phyloP scores from a whole-genome alignment of 2,113 vertebrate genomes.

The Cavia porcellus region DNA sequence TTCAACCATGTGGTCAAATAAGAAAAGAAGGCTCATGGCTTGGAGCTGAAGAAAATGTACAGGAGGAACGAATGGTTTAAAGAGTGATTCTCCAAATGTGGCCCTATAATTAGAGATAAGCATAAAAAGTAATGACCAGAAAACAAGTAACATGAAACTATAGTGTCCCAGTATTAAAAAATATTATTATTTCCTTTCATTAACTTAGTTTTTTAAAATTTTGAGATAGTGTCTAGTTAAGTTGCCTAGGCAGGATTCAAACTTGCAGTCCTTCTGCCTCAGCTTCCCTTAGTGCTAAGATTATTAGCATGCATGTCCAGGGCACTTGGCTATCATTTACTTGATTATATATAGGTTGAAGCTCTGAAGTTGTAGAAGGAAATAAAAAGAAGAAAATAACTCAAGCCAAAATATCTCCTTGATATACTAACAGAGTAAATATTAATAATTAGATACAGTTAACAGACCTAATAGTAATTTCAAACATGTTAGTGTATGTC shows the following conservation, averaged over 20 bases:
- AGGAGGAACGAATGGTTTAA: not conserved
- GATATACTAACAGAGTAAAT: not conserved
- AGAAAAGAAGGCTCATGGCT: not conserved
- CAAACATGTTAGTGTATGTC: conserved; percentile 49
- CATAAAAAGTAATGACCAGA: not conserved
- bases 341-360: not conserved
- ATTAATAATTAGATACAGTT: not conserved
- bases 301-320: not conserved
- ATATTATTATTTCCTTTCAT: not conserved
- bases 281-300: not conserved
- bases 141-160: not conserved
- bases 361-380: not conserved
- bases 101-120: not conserved
- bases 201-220: not conserved
- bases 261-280: not conserved
- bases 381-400: not conserved
- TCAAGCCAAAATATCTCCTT: not conserved
- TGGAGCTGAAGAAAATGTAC: not conserved
- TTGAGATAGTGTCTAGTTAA: not conserved
- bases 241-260: not conserved
- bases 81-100: not conserved
- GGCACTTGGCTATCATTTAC: not conserved
- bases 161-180: not conserved
- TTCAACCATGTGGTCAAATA: not conserved
- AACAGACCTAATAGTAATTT: not conserved